Percentiles rank a stretch among this genome's conserved stretches.
These are phyloP conservation scores for Apteryx owenii DNA, from an alignment of 2,113 vertebrate species.

Conservation along the genomic window DNA sequence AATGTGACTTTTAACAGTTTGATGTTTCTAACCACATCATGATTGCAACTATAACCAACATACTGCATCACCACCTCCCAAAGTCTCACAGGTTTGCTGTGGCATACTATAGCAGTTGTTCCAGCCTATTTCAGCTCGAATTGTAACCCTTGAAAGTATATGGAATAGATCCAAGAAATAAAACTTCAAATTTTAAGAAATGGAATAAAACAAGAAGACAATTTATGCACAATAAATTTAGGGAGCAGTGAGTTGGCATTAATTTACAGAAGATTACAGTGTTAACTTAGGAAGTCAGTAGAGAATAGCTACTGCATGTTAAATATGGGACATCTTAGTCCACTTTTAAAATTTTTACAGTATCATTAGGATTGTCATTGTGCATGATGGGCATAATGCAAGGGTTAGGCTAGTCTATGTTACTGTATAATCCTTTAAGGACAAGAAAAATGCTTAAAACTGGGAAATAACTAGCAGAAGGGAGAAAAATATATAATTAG, in stretches of 20 bases:
- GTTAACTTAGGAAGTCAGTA: background rate
- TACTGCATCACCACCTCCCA: background rate
- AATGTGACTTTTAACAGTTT: background rate
- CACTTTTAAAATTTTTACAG: background rate
- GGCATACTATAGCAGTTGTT: background rate
- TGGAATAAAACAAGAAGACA: background rate
- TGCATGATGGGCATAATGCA: background rate
- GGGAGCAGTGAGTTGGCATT: background rate
- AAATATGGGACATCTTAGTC: background rate
- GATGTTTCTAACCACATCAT: background rate
- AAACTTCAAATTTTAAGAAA: background rate
- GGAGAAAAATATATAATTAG: background rate
- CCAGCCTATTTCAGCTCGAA: background rate
- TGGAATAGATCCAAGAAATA: background rate
- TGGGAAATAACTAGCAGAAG: background rate
- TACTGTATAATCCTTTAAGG: background rate
- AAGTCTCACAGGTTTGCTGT: background rate
- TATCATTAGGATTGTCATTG: background rate
- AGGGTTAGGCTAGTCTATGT: background rate
- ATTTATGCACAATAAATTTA: background rate
- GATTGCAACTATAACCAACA: background rate
- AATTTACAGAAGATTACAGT: background rate
- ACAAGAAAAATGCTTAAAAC: background rate
- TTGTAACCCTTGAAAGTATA: background rate
- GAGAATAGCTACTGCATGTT: background rate